Base-by-base conservation (phyloP, 2,888 invertebrate genomes). In the Lasioglossum malachurum region DNA sequence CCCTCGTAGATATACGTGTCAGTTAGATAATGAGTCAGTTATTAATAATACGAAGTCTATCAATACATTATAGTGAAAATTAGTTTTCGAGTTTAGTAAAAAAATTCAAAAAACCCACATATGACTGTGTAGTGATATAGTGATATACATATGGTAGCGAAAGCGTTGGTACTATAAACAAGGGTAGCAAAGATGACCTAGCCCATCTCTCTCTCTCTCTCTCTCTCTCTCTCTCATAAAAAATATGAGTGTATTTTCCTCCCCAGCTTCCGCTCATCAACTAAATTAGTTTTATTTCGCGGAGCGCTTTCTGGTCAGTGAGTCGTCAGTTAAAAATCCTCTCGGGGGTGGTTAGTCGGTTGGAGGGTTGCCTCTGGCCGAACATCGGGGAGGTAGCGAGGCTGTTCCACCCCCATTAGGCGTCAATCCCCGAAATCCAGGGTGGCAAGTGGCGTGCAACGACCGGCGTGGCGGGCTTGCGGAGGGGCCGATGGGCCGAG, bases 361-460 rank as follows among this genome's bases (percentile, higher is more conserved):
- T 7, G 10, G 38, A 23, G 19, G 23, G 69, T n/a, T 44, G n/a
- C 27, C 23, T 44, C 7, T 44, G 27, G 4, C 72, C 46, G 16
- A 10, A 4, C 35, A 35, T 16, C 35, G 8, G 16, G 2, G 14
- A 4, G 14, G n/a, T 1, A 72, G 71, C 72, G 72, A 23, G 12
- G 69, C 31, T 44, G 79, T 73, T n/a, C 46, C 35, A 27, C 14
- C 49, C 46, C n/a, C 73, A 41, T 23, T 49, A 19, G 16, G 41
- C 72, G 67, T 57, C 35, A 35, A 74, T 69, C 81, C 53, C 69
- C 46, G 72, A 82, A 75, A 83, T 60, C 78, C 60, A 44, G 72
- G 79, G 31, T 73, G 73, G 73, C 75, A 83, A 76, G 38, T 77
- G 69, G 53, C 69, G 53, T 72, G 69, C 84, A 78, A n/a, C 3